Evolutionary conservation across 2,888 invertebrate genomes (phyloP).

Genomic region (Mongoloraphidia duomilia): DNA sequence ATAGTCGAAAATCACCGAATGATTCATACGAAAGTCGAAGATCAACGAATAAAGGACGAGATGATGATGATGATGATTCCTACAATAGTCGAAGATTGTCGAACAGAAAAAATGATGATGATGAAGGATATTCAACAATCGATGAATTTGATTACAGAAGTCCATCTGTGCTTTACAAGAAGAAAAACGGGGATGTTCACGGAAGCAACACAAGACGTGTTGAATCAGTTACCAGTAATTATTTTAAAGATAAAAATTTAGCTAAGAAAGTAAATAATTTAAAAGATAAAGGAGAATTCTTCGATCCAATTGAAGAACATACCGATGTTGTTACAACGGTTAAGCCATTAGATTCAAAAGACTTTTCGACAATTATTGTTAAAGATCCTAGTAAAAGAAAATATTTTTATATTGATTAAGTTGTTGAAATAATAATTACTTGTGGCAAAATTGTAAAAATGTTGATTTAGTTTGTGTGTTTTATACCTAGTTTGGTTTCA

Average conservation of each 20-base stretch:
- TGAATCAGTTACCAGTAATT: neutral
- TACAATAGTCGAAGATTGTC: neutral
- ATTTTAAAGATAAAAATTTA: conserved; percentile 1
- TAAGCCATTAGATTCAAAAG: too few relatives aligned
- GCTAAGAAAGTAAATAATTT: conserved; percentile 3
- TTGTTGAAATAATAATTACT: too few relatives aligned
- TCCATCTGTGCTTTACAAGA: neutral
- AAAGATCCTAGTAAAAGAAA: conserved; percentile 28
- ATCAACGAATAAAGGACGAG: too few relatives aligned
- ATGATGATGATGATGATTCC: neutral
- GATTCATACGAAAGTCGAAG: too few relatives aligned
- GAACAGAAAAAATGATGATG: neutral
- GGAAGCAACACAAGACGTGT: neutral
- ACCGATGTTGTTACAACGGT: too few relatives aligned
- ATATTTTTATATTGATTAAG: conserved; percentile 23
- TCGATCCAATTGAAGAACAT: too few relatives aligned
- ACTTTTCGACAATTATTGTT: conserved; percentile 16
- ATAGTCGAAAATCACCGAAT: too few relatives aligned
- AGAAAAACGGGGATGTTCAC: neutral
- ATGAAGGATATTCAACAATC: neutral
- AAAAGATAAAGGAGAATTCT: neutral
- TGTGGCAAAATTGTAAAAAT: too few relatives aligned
- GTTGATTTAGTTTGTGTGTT: too few relatives aligned
- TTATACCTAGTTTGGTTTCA: too few relatives aligned
- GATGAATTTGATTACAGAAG: neutral